phyloP scores from a whole-genome alignment of 2,888 invertebrate genomes.

The Aphrophora alni region DNA sequence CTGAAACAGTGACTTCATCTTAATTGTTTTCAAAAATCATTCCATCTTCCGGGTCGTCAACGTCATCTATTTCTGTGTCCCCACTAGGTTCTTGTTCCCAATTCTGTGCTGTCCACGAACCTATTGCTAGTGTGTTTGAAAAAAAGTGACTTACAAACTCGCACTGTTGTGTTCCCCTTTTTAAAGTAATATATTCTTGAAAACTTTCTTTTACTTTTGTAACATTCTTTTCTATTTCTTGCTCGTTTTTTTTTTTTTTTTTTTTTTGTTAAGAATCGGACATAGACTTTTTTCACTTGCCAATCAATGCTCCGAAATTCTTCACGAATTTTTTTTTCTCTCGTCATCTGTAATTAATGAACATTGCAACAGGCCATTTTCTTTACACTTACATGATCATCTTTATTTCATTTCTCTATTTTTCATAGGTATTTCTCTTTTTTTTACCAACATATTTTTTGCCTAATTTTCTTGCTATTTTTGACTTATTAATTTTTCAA shows the following conservation, averaged over 20 bases:
- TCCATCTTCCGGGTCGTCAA: neutral
- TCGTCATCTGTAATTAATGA: neutral
- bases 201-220: too few relatives aligned
- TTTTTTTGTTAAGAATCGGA: neutral
- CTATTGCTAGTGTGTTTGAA: neutral
- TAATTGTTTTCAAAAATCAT: neutral
- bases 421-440: neutral
- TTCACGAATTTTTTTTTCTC: neutral
- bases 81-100: neutral
- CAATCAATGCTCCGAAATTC: neutral
- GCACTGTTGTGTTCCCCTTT: neutral
- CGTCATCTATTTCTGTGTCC: neutral
- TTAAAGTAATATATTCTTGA: neutral
- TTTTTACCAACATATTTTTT: too few relatives aligned
- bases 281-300: conserved; percentile 13
- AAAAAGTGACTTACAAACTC: conserved; percentile 14
- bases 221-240: too few relatives aligned
- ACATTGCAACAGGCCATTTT: neutral
- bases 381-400: neutral
- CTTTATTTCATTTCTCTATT: neutral
- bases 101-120: neutral
- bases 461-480: too few relatives aligned
- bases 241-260: too few relatives aligned
- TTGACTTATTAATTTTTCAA: too few relatives aligned
- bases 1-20: neutral